A percentile compares a stretch with the other conserved stretches of the same genome.
phyloP scores from a whole-genome alignment of 2,797 vertebrate genomes.

The Xenopus petersii region DNA sequence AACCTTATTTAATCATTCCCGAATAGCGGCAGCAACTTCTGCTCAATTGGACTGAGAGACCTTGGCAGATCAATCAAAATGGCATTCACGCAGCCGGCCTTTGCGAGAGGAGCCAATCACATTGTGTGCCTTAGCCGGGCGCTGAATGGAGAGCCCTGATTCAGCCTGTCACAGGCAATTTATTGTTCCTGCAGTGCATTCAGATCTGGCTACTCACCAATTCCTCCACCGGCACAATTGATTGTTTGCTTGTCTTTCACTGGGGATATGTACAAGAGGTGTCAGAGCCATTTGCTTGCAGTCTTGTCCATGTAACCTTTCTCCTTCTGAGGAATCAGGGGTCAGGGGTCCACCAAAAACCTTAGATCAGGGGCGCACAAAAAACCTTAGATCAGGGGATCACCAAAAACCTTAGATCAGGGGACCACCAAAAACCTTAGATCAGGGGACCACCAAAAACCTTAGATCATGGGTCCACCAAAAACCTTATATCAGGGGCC shows the following conservation, averaged over 20 bases:
- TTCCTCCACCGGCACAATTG: slow-evolving; percentile 33
- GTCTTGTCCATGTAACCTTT: slow-evolving; percentile 32
- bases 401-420: too few relatives aligned
- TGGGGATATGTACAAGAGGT: slow-evolving; percentile 24
- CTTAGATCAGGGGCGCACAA: too few relatives aligned
- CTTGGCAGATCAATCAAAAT: slow-evolving; percentile 27
- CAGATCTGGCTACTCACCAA: slow-evolving; percentile 29
- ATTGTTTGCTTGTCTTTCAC: slow-evolving; percentile 39
- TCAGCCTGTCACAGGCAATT: slow-evolving; percentile 35
- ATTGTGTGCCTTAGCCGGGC: slow-evolving; percentile 9
- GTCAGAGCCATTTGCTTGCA: slow-evolving; percentile 42
- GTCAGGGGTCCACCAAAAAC: too few relatives aligned
- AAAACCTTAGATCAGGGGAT: too few relatives aligned
- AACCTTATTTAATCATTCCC: slow-evolving; percentile 23
- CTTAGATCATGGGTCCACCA: too few relatives aligned
- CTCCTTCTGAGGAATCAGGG: neutral
- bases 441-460: too few relatives aligned
- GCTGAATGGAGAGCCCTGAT: slow-evolving; percentile 26
- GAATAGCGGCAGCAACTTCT: slow-evolving; percentile 4
- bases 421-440: too few relatives aligned
- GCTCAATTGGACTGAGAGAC: slow-evolving; percentile 16
- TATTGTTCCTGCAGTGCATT: slow-evolving; percentile 23
- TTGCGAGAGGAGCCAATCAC: slow-evolving; percentile 15
- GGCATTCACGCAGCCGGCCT: slow-evolving; percentile 1
- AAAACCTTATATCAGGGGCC: too few relatives aligned